Percentiles rank a stretch among this genome's conserved stretches.
phyloP scores from a whole-genome alignment of 2,888 invertebrate species.

The Flexamia atlantica region DNA sequence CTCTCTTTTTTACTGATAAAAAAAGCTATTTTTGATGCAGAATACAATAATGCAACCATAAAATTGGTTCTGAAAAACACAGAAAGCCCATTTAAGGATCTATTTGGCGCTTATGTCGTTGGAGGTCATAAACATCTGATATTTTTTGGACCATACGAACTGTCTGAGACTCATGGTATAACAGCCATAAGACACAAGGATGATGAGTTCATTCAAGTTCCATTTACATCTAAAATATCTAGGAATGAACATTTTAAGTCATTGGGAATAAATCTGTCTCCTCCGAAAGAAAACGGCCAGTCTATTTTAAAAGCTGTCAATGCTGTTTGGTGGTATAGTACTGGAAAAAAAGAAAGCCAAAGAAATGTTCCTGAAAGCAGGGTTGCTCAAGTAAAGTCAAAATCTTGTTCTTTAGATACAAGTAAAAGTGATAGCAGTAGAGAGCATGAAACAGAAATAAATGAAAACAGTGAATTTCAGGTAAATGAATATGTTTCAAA shows the following conservation, averaged over 20 bases:
- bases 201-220: slow-evolving; percentile 14
- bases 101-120: slow-evolving; percentile 51
- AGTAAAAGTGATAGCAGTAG: neutral
- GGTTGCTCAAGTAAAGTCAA: neutral
- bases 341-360: neutral
- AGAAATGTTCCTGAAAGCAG: neutral
- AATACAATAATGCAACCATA: slow-evolving; percentile 20
- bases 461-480: neutral
- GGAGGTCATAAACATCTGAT: slow-evolving; percentile 45
- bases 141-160: slow-evolving; percentile 58
- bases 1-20: slow-evolving; percentile 2
- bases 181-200: slow-evolving; percentile 16
- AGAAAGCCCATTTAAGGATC: slow-evolving; percentile 5
- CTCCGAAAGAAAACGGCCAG: neutral
- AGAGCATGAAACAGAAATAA: neutral
- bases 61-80: slow-evolving; percentile 1
- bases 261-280: slow-evolving; percentile 15
- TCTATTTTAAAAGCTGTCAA: slow-evolving; percentile 10
- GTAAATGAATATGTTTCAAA: neutral
- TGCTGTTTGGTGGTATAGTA: slow-evolving; percentile 53
- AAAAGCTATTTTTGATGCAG: slow-evolving; percentile 24
- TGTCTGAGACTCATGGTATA: slow-evolving; percentile 50
- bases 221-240: slow-evolving; percentile 26
- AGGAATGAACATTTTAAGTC: slow-evolving; percentile 31
- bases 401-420: neutral